A percentile compares a stretch with the other conserved stretches of the same genome.
These are phyloP conservation scores for Sylvia borin DNA, from an alignment of 2,797 vertebrate species.

Conservation along the genomic window DNA sequence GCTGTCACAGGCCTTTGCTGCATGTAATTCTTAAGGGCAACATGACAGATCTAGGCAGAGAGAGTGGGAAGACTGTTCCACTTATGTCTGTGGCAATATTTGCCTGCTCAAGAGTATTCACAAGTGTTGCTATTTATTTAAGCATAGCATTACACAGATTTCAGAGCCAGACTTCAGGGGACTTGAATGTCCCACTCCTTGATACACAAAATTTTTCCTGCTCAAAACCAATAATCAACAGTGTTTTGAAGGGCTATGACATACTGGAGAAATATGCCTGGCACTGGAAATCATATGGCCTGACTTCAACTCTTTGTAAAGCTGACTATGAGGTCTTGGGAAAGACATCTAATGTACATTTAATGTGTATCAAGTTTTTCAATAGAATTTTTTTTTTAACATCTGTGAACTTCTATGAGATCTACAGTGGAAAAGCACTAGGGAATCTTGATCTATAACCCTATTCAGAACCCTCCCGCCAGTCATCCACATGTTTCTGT, in stretches of 20 bases:
- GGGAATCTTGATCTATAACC: background rate
- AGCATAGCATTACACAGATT: background rate
- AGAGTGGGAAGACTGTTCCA: background rate
- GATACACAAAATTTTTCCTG: background rate
- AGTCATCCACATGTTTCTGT: background rate
- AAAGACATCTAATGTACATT: background rate
- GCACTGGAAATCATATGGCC: background rate
- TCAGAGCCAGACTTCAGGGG: background rate
- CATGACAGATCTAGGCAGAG: background rate
- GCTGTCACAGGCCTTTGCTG: constrained; percentile 4
- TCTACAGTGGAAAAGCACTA: background rate
- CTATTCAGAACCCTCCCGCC: background rate
- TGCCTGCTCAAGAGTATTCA: background rate
- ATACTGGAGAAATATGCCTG: background rate
- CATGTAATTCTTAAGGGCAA: background rate
- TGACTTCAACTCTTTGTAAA: background rate
- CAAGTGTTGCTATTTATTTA: background rate
- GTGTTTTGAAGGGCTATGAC: background rate
- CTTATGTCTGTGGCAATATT: background rate
- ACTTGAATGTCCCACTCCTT: background rate
- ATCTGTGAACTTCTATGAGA: constrained; percentile 1
- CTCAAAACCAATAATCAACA: background rate
- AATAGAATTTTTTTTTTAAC: background rate
- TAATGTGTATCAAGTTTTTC: background rate
- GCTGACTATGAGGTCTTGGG: background rate